Evolutionary conservation across 64 coral and sea anemone genomes (phyloP).

Genomic region (Montipora efflorescens): DNA sequence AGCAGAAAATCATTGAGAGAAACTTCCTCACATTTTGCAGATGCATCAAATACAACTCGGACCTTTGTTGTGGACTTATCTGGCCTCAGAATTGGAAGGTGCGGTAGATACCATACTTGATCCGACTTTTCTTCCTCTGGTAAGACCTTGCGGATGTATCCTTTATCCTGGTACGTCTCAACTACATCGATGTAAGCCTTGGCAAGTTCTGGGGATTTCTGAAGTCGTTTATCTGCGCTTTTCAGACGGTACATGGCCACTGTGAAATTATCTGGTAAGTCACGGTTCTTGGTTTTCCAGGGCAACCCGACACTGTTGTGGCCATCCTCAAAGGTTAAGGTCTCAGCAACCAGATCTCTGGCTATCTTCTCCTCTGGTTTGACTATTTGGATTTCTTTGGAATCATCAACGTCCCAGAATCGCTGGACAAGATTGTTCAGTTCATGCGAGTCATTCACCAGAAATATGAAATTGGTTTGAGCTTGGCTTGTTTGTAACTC

Average conservation of each 20-base stretch:
- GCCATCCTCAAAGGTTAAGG: conserved; percentile 28
- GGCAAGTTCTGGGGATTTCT: conserved; percentile 29
- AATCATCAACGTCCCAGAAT: conserved; percentile 74
- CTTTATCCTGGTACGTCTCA: conserved; percentile 56
- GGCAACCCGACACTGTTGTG: conserved; percentile 56
- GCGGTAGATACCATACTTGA: conserved; percentile 67
- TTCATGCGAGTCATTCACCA: conserved; percentile 3
- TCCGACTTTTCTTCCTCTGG: conserved; percentile 31
- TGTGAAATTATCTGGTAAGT: conserved; percentile 60
- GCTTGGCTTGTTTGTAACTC: background rate
- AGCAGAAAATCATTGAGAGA: conserved; percentile 65
- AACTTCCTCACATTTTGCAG: conserved; percentile 4
- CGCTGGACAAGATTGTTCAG: conserved; percentile 59
- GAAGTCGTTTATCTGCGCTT: conserved; percentile 53
- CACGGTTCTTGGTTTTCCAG: conserved; percentile 33
- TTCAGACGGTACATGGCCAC: conserved; percentile 58
- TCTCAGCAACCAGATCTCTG: background rate
- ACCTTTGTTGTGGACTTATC: conserved; percentile 79
- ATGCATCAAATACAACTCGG: conserved; percentile 69
- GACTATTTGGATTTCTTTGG: conserved; percentile 35
- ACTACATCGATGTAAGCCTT: conserved; percentile 56
- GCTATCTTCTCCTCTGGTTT: conserved; percentile 65
- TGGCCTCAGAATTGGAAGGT: conserved; percentile 82
- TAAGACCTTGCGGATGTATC: conserved; percentile 57
- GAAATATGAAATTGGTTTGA: conserved; percentile 59